Percentiles rank a stretch among this genome's conserved stretches.
phyloP scores from a whole-genome alignment of 2,113 vertebrate genomes.

The Epinephelus moara region DNA sequence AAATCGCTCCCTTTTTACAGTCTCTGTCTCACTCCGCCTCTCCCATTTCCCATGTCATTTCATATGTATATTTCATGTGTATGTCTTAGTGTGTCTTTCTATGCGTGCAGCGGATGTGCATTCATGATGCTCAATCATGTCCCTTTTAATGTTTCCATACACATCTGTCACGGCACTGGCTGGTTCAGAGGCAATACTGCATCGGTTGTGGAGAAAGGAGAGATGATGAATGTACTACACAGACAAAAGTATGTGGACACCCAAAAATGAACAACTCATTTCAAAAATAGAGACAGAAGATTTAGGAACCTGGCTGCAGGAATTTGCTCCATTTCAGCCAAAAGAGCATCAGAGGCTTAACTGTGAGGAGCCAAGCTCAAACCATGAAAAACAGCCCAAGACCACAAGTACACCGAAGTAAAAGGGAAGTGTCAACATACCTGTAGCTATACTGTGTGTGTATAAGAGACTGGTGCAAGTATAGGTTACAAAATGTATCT shows the following conservation, averaged over 20 bases:
- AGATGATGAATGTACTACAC: no score
- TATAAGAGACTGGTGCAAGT: no score
- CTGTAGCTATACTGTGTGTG: not conserved
- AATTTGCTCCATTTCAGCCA: not conserved
- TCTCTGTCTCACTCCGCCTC: not conserved
- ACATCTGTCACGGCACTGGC: slow-evolving; percentile 25
- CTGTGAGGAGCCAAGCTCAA: not conserved
- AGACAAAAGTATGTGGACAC: not conserved
- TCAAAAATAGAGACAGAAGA: not conserved
- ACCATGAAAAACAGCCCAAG: not conserved
- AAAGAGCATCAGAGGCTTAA: not conserved
- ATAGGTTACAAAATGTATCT: no score
- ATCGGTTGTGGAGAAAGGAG: not conserved
- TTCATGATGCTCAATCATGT: slow-evolving; percentile 1
- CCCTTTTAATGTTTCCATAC: slow-evolving; percentile 21
- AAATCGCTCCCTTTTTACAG: not conserved
- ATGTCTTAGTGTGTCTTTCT: not conserved
- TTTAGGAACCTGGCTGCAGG: not conserved
- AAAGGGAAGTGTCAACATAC: not conserved
- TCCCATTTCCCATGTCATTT: not conserved
- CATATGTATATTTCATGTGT: slow-evolving; percentile 44
- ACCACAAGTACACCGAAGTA: not conserved
- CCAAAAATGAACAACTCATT: not conserved
- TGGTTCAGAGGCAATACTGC: not conserved
- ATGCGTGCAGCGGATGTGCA: slow-evolving; percentile 2